These are phyloP conservation scores for Neolamprologus kungweensis DNA, from an alignment of 2,113 vertebrate genomes.

Conservation along the genomic window DNA sequence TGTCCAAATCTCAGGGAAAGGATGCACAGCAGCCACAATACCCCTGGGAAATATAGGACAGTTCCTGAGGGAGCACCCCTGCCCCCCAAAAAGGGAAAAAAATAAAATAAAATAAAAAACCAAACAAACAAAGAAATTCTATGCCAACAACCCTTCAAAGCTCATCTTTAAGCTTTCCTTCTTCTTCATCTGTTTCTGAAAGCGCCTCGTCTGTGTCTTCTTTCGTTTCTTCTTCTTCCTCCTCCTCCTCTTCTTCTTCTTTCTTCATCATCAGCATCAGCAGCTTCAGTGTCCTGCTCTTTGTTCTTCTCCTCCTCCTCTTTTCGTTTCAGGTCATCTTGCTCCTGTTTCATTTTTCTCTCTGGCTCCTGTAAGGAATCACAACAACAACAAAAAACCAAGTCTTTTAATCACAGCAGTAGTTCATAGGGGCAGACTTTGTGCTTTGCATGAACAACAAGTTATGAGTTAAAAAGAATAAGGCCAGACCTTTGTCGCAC, in stretches of 20 bases:
- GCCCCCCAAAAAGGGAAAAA: neutral
- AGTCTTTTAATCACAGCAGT: neutral
- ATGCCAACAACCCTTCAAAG: slow-evolving; percentile 52
- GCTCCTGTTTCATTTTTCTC: slow-evolving; percentile 68
- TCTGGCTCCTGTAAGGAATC: slow-evolving; percentile 57
- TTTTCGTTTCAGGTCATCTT: slow-evolving; percentile 65
- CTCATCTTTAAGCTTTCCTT: slow-evolving; percentile 64
- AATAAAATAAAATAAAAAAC: accelerated
- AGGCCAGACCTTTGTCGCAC: slow-evolving; percentile 71
- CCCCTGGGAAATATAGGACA: slow-evolving; percentile 50
- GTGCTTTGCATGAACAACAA: neutral
- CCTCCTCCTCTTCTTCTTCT: neutral
- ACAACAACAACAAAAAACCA: neutral
- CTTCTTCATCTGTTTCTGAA: slow-evolving; percentile 43
- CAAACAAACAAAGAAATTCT: neutral
- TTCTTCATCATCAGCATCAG: neutral
- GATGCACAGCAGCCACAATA: slow-evolving; percentile 70
- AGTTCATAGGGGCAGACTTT: neutral
- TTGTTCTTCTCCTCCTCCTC: slow-evolving; percentile 71
- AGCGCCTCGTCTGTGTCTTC: slow-evolving; percentile 28
- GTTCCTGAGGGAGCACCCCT: slow-evolving; percentile 17
- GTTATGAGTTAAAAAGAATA: neutral
- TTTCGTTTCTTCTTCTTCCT: slow-evolving; percentile 6
- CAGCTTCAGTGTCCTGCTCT: slow-evolving; percentile 53
- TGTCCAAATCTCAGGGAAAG: slow-evolving; percentile 56